Base-by-base conservation (phyloP, 2,888 invertebrate species). In the Conchocele bisecta region DNA sequence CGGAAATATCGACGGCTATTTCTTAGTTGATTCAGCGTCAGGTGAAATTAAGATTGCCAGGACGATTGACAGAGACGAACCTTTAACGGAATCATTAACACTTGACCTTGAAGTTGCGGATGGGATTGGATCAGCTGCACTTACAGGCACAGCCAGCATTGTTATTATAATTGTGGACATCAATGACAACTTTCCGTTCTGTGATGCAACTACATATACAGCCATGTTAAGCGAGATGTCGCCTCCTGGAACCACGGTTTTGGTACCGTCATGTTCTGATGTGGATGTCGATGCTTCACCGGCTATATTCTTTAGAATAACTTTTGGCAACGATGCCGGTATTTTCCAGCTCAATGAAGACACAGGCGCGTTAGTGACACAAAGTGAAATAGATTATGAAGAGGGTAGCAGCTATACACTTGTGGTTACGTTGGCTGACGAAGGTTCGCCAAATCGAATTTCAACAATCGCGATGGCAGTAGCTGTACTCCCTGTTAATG, bases 141-240 rank as follows among this genome's bases (percentile, higher is more conserved):
- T 29, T 5, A 61, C 54, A 41, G 56, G 39, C 13, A 68, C 65
- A 35, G 72, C 65, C 20, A 68, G 75, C 26, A 70, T 85, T 6
- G 81, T 77, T 20, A 67, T 89, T 15, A 80, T 72, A 2, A 69
- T 88, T 26, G 72, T 54, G 9, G 85, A 88, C 69, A 68, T 79
- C 4, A 88, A 89, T 61, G 88, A 89, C 72, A 86, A 86, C 56
- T 59, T 56, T n/a, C 89, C 89, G 5, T 60, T 75, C 11, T 87
- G 85, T 59, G 67, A 50, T 17, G 72, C 79, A 20, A 54, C 60
- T 7, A 73, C 77, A 7, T 85, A 83, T 61, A 64, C 54, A 2
- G 76, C 74, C n/a, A 58, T 72, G 1, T 67, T 86, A 17, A 24
- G 68, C 6, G 88, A 88, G 64, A 81, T 81, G 64, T 65, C 80